phyloP scores from a whole-genome alignment of 2,888 invertebrate genomes.

The Criorhina ranunculi region DNA sequence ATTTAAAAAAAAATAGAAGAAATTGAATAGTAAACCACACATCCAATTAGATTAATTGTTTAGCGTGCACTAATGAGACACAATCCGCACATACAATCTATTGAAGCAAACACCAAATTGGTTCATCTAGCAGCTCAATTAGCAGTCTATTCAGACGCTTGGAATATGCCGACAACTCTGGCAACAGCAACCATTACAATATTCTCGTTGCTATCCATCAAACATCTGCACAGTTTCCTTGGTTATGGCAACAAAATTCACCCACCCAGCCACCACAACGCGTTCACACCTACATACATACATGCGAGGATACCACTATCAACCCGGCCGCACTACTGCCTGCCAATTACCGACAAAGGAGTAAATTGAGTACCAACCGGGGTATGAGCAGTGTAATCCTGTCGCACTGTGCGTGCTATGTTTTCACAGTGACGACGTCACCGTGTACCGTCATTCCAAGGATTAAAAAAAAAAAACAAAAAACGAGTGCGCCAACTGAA shows the following conservation, averaged over 20 bases:
- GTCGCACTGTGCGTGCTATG: slow-evolving; percentile 37
- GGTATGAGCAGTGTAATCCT: slow-evolving; percentile 19
- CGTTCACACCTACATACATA: slow-evolving; percentile 47
- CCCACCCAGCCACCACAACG: slow-evolving; percentile 9
- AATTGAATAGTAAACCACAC: slow-evolving; percentile 63
- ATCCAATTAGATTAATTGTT: slow-evolving; percentile 73
- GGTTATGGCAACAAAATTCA: slow-evolving; percentile 24
- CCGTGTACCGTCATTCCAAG: slow-evolving; percentile 9
- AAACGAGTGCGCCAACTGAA: slow-evolving; percentile 16
- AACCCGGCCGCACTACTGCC: slow-evolving; percentile 36
- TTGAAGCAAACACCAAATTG: slow-evolving; percentile 72
- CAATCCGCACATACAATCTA: slow-evolving; percentile 66
- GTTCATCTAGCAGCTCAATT: slow-evolving; percentile 75
- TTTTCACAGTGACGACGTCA: not conserved
- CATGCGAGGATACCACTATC: not conserved
- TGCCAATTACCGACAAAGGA: slow-evolving; percentile 68
- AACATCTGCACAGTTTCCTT: slow-evolving; percentile 47
- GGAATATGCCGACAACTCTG: slow-evolving; percentile 53
- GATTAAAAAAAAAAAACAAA: slow-evolving; percentile 17
- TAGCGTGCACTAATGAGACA: slow-evolving; percentile 70
- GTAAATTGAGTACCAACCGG: slow-evolving; percentile 46
- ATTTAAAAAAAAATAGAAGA: slow-evolving; percentile 25
- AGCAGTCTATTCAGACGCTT: slow-evolving; percentile 71
- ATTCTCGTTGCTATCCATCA: slow-evolving; percentile 32
- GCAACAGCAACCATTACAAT: slow-evolving; percentile 11